A percentile compares a stretch with the other conserved stretches of the same genome.
Evolutionary conservation across 2,113 vertebrate species (phyloP).

Genomic region (Ceuthmochares aereus): DNA sequence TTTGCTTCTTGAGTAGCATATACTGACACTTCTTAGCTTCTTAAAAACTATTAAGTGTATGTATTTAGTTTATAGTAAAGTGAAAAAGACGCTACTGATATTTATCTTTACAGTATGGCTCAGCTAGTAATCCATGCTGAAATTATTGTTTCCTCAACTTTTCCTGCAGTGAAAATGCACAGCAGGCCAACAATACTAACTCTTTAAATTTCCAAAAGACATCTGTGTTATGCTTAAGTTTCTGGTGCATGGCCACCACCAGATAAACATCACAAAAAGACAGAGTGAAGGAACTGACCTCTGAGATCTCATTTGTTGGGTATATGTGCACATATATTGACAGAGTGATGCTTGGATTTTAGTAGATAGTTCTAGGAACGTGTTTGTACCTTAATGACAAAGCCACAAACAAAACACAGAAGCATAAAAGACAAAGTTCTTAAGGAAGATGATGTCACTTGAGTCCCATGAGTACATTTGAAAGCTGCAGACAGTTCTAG

Average conservation of each 20-base stretch:
- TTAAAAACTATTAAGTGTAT: neutral
- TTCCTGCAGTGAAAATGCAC: slow-evolving; percentile 47
- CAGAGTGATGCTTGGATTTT: neutral
- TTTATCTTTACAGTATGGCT: neutral
- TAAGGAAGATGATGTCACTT: neutral
- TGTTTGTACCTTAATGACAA: neutral
- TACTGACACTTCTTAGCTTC: neutral
- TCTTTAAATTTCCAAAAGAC: slow-evolving; percentile 64
- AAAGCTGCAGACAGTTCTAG: neutral
- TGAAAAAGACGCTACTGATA: neutral
- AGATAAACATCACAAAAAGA: neutral
- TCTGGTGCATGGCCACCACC: neutral
- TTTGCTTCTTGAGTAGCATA: neutral
- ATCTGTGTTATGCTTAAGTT: slow-evolving; percentile 56
- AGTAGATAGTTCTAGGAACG: neutral
- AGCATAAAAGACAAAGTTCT: neutral
- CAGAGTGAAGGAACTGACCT: neutral
- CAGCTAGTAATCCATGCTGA: neutral
- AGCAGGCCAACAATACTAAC: slow-evolving; percentile 42
- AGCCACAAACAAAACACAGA: neutral
- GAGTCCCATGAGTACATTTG: neutral
- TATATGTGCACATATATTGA: neutral
- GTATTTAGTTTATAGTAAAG: neutral
- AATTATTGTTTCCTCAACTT: slow-evolving; percentile 26
- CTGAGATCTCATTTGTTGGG: neutral